Evolutionary conservation across 2,888 invertebrate genomes (phyloP).

Genomic region (Ethmia dodecea): DNA sequence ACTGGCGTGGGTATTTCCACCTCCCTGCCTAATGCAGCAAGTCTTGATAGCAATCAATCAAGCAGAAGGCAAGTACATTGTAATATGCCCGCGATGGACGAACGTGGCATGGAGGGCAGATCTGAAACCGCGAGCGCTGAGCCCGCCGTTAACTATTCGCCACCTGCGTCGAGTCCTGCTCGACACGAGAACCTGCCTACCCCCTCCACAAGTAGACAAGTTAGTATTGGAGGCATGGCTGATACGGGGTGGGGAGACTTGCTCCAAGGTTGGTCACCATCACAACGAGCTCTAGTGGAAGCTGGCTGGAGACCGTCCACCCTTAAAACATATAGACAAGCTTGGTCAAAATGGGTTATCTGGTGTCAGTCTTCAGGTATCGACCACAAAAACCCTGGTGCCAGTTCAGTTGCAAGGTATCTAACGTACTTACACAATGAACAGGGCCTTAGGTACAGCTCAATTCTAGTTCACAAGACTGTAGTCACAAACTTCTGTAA

Average conservation of each 20-base stretch:
- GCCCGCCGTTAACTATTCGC: neutral
- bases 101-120: neutral
- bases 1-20: slow-evolving; percentile 16
- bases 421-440: neutral
- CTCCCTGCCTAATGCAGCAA: slow-evolving; percentile 12
- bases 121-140: neutral
- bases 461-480: neutral
- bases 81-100: neutral
- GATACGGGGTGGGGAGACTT: neutral
- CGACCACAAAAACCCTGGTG: neutral
- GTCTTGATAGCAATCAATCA: neutral
- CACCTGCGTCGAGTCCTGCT: neutral
- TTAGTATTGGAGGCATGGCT: neutral
- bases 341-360: neutral
- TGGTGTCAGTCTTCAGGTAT: neutral
- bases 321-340: neutral
- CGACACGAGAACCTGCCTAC: neutral
- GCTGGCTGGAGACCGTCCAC: neutral
- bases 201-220: neutral
- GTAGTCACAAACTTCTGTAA: neutral
- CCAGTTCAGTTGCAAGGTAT: neutral
- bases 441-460: neutral
- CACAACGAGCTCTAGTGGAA: neutral
- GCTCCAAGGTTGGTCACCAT: neutral
- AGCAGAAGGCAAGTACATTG: neutral